Base-by-base conservation (phyloP, 2,888 invertebrate species). In the Ypsolopha scabrella region DNA sequence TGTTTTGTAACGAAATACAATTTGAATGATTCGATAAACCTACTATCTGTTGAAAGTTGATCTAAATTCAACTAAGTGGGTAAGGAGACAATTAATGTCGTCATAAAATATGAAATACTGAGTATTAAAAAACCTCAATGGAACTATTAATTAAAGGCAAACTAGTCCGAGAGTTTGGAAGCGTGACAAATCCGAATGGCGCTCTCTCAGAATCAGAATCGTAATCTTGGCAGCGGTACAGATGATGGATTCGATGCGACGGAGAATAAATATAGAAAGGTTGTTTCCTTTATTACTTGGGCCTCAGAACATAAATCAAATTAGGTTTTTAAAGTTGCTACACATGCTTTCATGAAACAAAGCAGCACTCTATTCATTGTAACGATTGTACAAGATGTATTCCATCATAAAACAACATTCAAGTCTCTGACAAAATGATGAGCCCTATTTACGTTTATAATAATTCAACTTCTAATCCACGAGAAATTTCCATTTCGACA, bases 141-240 rank as follows among this genome's bases (percentile, higher is more conserved):
- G 49, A 11, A 49, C 39, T 13, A 49, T 49, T 39, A 49, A 49
- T 49, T 49, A 49, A 35, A 49, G 11, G 24, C 13, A 49, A 49
- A 41, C 49, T 49, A 49, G 39, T 38, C 68, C 68, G 67, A 68
- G 68, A 59, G 53, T 38, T 68, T 69, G 67, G 68, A 68, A 59
- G 53, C 54, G 58, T 68, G 68, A 70, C 67, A 72, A 67, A 69
- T 61, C 52, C 55, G 59, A 57, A 57, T 56, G 58, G 59, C 61
- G 56, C 39, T 48, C 24, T 24, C 24, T 8, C 8, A 24, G 39
- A 9, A 10, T 8, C 8, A 24, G 39, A 9, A 10, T n/a, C 39
- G 33, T n/a, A 49, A 33, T 62, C 57, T 72, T 72, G 70, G 72
- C 72, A 72, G 60, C 52, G 53, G 54, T 54, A 56, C 50, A 55